Base-by-base conservation (phyloP, 1,140 invertebrate species). In the Drosophila azteca region DNA sequence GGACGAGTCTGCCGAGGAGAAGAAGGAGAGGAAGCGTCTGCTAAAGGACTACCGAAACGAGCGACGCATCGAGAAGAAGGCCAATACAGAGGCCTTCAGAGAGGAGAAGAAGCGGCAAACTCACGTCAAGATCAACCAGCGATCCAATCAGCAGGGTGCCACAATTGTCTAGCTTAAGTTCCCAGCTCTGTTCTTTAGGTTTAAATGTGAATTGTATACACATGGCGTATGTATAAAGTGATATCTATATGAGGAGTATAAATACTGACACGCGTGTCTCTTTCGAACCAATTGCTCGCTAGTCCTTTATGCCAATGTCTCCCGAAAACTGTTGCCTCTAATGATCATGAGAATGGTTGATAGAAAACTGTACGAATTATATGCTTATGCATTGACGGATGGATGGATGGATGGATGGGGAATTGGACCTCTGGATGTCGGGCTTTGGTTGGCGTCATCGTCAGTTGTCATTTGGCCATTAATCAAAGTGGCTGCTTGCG, bases 1-100 rank as follows among this genome's bases (percentile, higher is more conserved):
- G 92, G 94, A 96, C 77, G 98, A 99, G 94, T 95, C 95, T 0
- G 84, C 94, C 0, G 96, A 98, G 74, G 96, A 98, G 77, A 95
- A 95, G 87, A 95, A 93, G 77, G 94, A 95, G 74, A 93, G 98
- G 45, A 99, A 99, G 92, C 94, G 95, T 39, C 93, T 95, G 11
- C 92, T 99, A 0, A 98, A 96, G 92, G 95, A 97, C 71, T 97
- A 96, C 85, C 94, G 96, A 92, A 94, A 93, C 90, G 96, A 97
- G 88, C 94, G 98, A 80, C 94, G 97, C 90, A 87, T 95, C 61
- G 97, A 99, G 90, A 96, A 96, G 91, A 99, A 99, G 90, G 93
- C 95, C 0, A 98, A 98, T 89, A 94, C 94, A 22, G 91, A 94
- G 63, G 96, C 96, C 0, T 99, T 99, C 91, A 97, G 97, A 90